These are phyloP conservation scores for Strigamia maritima DNA, from an alignment of 2,888 invertebrate genomes.

Conservation along the genomic window DNA sequence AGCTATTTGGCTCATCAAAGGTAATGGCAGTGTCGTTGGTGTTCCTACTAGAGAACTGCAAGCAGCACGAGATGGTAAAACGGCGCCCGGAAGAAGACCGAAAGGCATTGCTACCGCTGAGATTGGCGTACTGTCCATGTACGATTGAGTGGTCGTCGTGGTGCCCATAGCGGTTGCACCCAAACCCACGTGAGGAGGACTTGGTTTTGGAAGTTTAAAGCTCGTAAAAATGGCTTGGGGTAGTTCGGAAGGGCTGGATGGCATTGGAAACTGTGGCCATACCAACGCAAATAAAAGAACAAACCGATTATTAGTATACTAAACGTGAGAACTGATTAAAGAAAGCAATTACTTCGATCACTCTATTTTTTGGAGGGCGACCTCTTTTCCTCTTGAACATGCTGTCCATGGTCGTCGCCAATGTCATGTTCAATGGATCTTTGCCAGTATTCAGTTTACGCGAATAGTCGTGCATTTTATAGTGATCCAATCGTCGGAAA, in stretches of 20 bases:
- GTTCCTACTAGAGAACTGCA: slow-evolving; percentile 42
- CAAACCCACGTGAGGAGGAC: slow-evolving; percentile 31
- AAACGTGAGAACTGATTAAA: neutral
- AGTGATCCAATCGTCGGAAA: slow-evolving; percentile 76
- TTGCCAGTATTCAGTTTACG: slow-evolving; percentile 51
- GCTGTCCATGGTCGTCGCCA: slow-evolving; percentile 76
- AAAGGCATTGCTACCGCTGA: slow-evolving; percentile 38
- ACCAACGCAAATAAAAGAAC: slow-evolving; percentile 39
- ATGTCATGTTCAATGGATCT: slow-evolving; percentile 52
- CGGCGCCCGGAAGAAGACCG: slow-evolving; percentile 36
- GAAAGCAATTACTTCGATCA: slow-evolving; percentile 64
- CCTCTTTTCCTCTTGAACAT: slow-evolving; percentile 91
- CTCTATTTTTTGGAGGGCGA: slow-evolving; percentile 92
- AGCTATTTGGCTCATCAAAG: slow-evolving; percentile 27
- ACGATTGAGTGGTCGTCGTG: slow-evolving; percentile 35
- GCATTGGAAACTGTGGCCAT: slow-evolving; percentile 41
- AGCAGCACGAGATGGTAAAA: slow-evolving; percentile 23
- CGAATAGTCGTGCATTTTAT: slow-evolving; percentile 76
- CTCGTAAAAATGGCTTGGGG: slow-evolving; percentile 91
- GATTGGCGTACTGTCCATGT: slow-evolving; percentile 31
- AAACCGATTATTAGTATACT: slow-evolving; percentile 38
- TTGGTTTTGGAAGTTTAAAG: slow-evolving; percentile 79
- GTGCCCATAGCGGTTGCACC: slow-evolving; percentile 18
- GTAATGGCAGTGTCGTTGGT: slow-evolving; percentile 33
- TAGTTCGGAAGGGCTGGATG: slow-evolving; percentile 56